Evolutionary conservation across 1,140 invertebrate genomes (phyloP).

Genomic region (Asobara japonica): DNA sequence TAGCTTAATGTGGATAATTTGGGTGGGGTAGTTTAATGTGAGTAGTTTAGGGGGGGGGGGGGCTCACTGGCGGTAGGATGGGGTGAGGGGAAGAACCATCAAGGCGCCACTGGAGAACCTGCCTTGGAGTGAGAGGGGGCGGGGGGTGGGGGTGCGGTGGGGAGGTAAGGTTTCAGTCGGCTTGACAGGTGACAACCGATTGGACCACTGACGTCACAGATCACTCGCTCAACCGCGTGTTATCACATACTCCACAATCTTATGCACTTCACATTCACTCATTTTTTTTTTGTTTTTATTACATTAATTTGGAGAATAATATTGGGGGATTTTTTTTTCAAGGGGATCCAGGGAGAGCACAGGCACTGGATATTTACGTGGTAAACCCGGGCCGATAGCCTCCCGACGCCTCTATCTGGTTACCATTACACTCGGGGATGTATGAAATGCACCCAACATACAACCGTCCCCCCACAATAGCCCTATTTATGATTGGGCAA

Average conservation of each 20-base stretch:
- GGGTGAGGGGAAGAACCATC: neutral
- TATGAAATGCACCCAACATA: slow-evolving; percentile 66
- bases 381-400: slow-evolving; percentile 61
- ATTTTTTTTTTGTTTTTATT: slow-evolving; percentile 16
- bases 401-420: slow-evolving; percentile 65
- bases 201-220: slow-evolving; percentile 59
- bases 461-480: slow-evolving; percentile 66
- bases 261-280: neutral
- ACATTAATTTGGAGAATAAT: neutral
- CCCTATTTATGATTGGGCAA: slow-evolving; percentile 69
- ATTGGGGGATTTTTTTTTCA: no score
- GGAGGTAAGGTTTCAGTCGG: slow-evolving; percentile 43
- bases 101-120: neutral
- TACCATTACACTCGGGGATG: slow-evolving; percentile 65
- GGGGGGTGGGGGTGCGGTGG: slow-evolving; percentile 41
- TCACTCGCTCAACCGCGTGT: slow-evolving; percentile 43
- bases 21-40: no score
- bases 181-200: slow-evolving; percentile 62
- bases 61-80: neutral
- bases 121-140: neutral
- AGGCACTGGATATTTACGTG: slow-evolving; percentile 55
- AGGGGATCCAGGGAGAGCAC: no score
- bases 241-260: slow-evolving; percentile 30
- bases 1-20: no score
- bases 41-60: no score